phyloP scores from a whole-genome alignment of 2,113 vertebrate genomes.

The Labrus mixtus region DNA sequence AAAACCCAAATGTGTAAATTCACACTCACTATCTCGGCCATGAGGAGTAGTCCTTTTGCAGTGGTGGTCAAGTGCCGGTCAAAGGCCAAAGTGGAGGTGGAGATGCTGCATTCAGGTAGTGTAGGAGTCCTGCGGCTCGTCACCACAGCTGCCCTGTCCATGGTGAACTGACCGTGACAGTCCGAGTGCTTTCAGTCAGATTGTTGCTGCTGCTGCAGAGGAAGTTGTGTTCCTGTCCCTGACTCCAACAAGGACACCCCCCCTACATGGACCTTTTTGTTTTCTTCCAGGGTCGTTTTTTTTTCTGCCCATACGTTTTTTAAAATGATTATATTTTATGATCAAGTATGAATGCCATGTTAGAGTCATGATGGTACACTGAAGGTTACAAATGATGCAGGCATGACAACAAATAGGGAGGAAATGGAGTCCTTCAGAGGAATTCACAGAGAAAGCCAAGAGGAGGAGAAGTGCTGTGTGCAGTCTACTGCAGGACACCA shows the following conservation, averaged over 20 bases:
- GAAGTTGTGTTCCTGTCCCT: constrained; percentile 63
- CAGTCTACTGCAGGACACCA: no score
- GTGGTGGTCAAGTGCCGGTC: constrained; percentile 74
- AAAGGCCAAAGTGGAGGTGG: constrained; percentile 74
- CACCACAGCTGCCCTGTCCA: constrained; percentile 49
- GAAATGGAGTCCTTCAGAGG: no score
- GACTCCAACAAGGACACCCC: constrained; percentile 55
- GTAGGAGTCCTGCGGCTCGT: constrained; percentile 32
- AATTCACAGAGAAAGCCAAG: no score
- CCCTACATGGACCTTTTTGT: not conserved
- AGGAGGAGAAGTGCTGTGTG: no score
- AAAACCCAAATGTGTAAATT: constrained; percentile 3
- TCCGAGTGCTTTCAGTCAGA: constrained; percentile 2
- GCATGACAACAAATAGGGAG: no score
- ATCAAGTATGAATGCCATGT: no score
- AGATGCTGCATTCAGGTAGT: constrained; percentile 48
- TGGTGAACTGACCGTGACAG: constrained; percentile 32
- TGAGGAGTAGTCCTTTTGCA: constrained; percentile 64
- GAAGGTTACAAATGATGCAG: no score
- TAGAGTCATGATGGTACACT: no score
- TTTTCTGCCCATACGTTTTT: no score
- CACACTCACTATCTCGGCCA: constrained; percentile 82
- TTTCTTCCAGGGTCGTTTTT: no score
- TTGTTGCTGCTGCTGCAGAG: constrained; percentile 44
- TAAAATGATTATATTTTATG: no score